These are phyloP conservation scores for Macrobrachium rosenbergii DNA, from an alignment of 1,140 invertebrate species.

Conservation along the genomic window DNA sequence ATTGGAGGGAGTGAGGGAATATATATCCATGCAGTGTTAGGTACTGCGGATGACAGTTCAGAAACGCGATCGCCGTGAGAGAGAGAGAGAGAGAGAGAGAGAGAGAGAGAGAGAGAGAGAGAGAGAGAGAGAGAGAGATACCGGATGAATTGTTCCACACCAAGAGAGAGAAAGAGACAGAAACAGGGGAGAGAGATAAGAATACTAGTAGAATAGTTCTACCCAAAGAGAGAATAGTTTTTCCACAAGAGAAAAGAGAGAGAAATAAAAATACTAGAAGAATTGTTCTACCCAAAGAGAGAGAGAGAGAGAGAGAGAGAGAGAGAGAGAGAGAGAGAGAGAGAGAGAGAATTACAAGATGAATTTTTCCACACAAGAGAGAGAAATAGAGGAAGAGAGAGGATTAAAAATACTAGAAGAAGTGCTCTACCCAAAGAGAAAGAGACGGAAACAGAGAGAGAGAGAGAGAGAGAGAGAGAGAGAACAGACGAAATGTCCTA, in stretches of 20 bases:
- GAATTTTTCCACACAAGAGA: too few species aligned
- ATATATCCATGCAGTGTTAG: too few species aligned
- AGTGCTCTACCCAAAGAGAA: neutral
- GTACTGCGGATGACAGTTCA: too few species aligned
- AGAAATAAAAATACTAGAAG: neutral
- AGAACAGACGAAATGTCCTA: too few species aligned
- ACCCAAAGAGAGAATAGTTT: neutral
- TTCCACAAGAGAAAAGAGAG: too few species aligned
- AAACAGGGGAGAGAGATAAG: neutral
- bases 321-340: constrained; percentile 2
- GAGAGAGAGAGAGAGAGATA: neutral
- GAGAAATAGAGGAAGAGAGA: constrained; percentile 4
- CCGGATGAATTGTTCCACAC: neutral
- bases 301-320: constrained; percentile 7
- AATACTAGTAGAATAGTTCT: neutral
- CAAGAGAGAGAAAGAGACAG: neutral
- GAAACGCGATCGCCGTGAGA: neutral
- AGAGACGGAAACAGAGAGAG: neutral
- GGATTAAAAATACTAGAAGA: neutral
- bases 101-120: constrained; percentile 19
- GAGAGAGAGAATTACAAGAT: neutral
- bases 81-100: constrained; percentile 17
- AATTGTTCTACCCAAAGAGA: neutral
- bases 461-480: constrained; percentile 36
- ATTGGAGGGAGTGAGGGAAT: too few species aligned